A percentile compares a stretch with the other conserved stretches of the same genome.
These are phyloP conservation scores for Diarsia dahlii DNA, from an alignment of 2,888 invertebrate species.

Conservation along the genomic window DNA sequence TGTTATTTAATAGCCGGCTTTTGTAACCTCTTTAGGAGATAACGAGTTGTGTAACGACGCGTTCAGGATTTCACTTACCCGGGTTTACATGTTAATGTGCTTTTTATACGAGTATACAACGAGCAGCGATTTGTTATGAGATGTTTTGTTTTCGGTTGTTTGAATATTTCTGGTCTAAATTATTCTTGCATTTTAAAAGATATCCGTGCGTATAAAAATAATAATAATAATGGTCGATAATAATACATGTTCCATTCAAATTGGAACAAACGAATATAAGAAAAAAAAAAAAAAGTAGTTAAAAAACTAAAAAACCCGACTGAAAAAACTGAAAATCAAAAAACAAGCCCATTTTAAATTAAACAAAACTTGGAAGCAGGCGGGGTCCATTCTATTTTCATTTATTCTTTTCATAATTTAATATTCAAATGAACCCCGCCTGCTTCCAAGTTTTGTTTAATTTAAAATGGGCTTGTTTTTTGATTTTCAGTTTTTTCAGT, in stretches of 20 bases:
- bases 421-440: no score
- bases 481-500: no score
- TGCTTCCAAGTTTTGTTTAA: no score
- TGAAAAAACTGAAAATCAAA: no score
- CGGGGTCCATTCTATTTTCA: no score
- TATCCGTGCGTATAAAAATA: background rate
- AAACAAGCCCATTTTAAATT: no score
- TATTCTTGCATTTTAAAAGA: background rate
- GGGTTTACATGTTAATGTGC: constrained; percentile 45
- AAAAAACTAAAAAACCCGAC: no score
- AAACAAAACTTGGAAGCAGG: no score
- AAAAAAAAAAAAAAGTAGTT: background rate
- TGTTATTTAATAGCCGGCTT: background rate
- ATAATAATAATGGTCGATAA: background rate
- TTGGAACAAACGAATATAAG: background rate
- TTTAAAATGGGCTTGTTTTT: no score
- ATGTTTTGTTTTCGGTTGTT: constrained; percentile 3
- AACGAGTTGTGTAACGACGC: constrained; percentile 53
- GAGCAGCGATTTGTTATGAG: constrained; percentile 18
- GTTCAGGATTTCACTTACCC: constrained; percentile 42
- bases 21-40: constrained; percentile 37
- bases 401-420: no score
- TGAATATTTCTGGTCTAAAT: background rate
- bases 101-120: constrained; percentile 34
- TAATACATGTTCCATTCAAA: background rate